phyloP scores from a whole-genome alignment of 2,113 vertebrate genomes.

The Aphyosemion australe region DNA sequence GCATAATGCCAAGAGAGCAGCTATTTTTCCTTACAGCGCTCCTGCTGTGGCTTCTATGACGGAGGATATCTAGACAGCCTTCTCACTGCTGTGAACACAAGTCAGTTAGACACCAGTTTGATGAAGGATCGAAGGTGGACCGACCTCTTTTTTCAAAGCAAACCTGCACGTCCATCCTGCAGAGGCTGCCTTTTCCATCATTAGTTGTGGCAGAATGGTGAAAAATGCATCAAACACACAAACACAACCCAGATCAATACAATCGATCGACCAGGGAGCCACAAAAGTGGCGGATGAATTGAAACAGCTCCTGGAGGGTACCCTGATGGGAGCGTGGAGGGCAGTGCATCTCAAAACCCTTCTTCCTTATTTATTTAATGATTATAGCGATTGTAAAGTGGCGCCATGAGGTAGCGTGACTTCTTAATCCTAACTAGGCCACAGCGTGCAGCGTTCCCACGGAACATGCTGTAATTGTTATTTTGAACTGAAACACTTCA shows the following conservation, averaged over 20 bases:
- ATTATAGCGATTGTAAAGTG: constrained; percentile 54
- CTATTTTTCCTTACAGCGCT: constrained; percentile 1
- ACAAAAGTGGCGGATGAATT: no score
- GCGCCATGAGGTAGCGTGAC: constrained; percentile 57
- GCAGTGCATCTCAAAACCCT: constrained; percentile 34
- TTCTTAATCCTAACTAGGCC: constrained; percentile 61
- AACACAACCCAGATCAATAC: constrained; percentile 58
- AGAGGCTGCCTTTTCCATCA: constrained; percentile 43
- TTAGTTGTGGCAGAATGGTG: no score
- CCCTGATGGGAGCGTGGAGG: no score
- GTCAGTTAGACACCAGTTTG: constrained; percentile 61
- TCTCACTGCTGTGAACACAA: constrained; percentile 43
- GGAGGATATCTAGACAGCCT: constrained; percentile 56
- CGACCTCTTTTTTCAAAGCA: constrained; percentile 13
- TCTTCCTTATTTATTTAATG: constrained; percentile 62
- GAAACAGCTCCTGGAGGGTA: constrained; percentile 13
- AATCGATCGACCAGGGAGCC: constrained; percentile 30
- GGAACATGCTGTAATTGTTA: constrained; percentile 60
- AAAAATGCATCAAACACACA: constrained; percentile 1
- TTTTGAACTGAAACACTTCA: constrained; percentile 47
- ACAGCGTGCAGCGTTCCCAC: constrained; percentile 41
- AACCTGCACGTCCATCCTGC: constrained; percentile 12
- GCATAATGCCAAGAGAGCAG: constrained; percentile 39
- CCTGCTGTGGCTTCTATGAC: constrained; percentile 45
- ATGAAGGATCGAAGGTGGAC: constrained; percentile 43